Base-by-base conservation (phyloP, 2,888 invertebrate species). In the Lasioglossum oenotherae region DNA sequence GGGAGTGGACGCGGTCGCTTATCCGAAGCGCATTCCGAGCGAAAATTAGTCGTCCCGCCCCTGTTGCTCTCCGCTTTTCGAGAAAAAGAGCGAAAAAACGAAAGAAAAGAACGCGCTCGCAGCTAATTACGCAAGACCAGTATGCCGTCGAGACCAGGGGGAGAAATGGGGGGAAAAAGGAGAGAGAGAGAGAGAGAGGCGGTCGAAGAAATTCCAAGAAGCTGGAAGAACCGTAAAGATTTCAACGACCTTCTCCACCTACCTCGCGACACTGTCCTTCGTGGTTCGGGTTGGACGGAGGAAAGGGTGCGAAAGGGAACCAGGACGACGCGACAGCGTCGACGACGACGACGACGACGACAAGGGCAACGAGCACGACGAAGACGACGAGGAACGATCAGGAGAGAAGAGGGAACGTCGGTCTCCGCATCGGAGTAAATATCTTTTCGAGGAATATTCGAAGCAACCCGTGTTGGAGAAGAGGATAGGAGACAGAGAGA, bases 91-190 rank as follows among this genome's bases (percentile, higher is more conserved):
- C 2, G 38, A 23, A 73, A 78, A 53, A 53, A 27, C 44, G 35
- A 73, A 31, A 23, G 41, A 73, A 87, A 76, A 74, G 77, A 75
- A 78, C 69, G 49, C 19, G 31, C 74, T 38, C 74, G 76, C 73
- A 64, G 87, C 87, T 90, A 90, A 90, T 90, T 90, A 91, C 89
- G 90, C 89, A 89, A 91, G 91, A 89, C 81, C 88, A 82, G 87
- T 64, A 76, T 78, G 46, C 67, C 75, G 38, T 23, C 5, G 53
- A 14, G 44, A 49, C 27, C 16, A 49, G 6, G 10, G n/a, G 16
- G 31, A 19, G 16, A 10, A n/a, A 71, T 31, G 77, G 27, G 71
- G 78, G 19, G 23, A 19, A 38, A 35, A 23, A 35, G 1, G 64
- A n/a, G n/a, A n/a, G 35, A 3, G 38, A 67, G 23, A 14, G 35